Evolutionary conservation across 2,113 vertebrate species (phyloP), one percentile per base, ranked within the genome.

Genomic region (Sprattus sprattus): DNA sequence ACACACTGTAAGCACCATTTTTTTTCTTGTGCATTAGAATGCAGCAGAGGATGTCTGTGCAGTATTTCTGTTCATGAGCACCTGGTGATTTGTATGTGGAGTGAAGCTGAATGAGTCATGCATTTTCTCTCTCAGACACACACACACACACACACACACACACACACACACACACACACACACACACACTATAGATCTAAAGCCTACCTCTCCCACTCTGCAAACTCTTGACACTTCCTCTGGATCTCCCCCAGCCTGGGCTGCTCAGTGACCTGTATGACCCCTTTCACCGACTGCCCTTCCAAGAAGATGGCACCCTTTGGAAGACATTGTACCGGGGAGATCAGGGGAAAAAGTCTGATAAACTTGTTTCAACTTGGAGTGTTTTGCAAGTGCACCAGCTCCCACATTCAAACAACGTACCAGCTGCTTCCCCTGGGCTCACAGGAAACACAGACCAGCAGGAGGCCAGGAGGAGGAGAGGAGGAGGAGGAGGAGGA

Each of bases 251-350:
- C 96, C 83, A 99, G 93, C 90, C 97, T 99, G 87, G 98, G 97
- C 92, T 99, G 97, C 0, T 92, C 93, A 88, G 96, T 98, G 93
- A 99, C 87, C 93, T 99, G 98, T 82, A 94, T 95, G 93, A 99
- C 97, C 85, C 95, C 96, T 95, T 95, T 99, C 86, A 99, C 97
- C 25, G 96, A 90, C 87, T 98, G 88, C 84, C 97, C 97, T 94
- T 99, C 98, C 92, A 99, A 94, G 93, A 99, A 99, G 88, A 98
- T 94, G 82, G 98, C 98, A 81, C 96, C 97, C 98, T 99, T 39
- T 84, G 47, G 1, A 75, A 78, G 0, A 78, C 9, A 78, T 39
- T 39, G 28, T 6, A 78, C 28, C 11, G 11, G 4, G 71, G 15
- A 39, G 28, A 78, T 32, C 2, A 49, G 64, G 10, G 22, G 15